Base-by-base conservation (phyloP, 2,113 vertebrate genomes). In the Elgaria multicarinata region DNA sequence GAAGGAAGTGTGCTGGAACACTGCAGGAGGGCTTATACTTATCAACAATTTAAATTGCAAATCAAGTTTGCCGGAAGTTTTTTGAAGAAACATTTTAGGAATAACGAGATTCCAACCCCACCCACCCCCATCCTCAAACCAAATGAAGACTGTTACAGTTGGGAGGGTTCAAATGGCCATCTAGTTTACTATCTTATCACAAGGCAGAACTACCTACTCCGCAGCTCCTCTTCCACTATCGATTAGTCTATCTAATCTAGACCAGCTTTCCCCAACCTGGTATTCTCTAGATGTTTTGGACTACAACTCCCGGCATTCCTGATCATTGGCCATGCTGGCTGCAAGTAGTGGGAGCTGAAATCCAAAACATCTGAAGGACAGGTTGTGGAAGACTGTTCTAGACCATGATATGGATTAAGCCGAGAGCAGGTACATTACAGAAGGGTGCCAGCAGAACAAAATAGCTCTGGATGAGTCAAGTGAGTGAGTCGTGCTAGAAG, bases 31-130 rank as follows among this genome's bases (percentile, higher is more conserved):
- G 91, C 93, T 96, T 93, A 93, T 93, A 95, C 92, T 95, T 95
- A 94, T 81, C 90, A 96, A 90, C 81, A 85, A 97, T 97, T 97
- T 97, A 95, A 96, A 97, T 96, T 97, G 94, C 96, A 97, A 97
- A 97, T 97, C 87, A 90, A 82, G 95, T 93, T 94, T 88, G 42
- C 90, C 90, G 87, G 92, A 95, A 94, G 91, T 88, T 96, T 92
- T 22, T 83, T 94, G 95, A 97, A 89, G 78, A 90, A 96, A 94
- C 85, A 85, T 72, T 72, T 72, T 14, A 31, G 20, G 67, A 72
- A 69, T 6, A 2, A 14, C 5, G 33, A 50, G 66, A 46, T 28
- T 4, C 33, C 78, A n/a, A 7, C 2, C 31, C 50, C 13, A 2
- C 44, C 5, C 33, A 2, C 58, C 58, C n/a, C n/a, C n/a, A n/a